A percentile compares a stretch with the other conserved stretches of the same genome.
Evolutionary conservation across 2,888 invertebrate genomes (phyloP).

Genomic region (Erebia epiphron): DNA sequence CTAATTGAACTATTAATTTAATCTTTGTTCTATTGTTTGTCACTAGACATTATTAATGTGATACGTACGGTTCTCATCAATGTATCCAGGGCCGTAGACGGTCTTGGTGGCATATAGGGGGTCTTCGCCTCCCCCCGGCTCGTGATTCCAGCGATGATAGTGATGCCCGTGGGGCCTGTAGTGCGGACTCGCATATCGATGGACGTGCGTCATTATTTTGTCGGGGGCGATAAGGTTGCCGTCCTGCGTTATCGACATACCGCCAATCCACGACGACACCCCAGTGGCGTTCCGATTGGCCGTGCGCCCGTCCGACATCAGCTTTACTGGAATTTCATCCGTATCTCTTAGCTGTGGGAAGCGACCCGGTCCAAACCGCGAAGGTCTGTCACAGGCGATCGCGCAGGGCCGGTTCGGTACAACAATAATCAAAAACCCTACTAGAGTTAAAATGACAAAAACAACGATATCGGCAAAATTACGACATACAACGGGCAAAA

Average conservation of each 20-base stretch:
- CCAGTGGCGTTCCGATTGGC: slow-evolving; percentile 71
- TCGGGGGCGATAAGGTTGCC: slow-evolving; percentile 79
- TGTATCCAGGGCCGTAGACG: slow-evolving; percentile 79
- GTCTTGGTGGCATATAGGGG: slow-evolving; percentile 82
- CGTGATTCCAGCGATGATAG: slow-evolving; percentile 79
- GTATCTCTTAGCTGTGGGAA: slow-evolving; percentile 76
- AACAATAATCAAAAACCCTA: slow-evolving; percentile 57
- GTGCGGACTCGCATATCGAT: slow-evolving; percentile 79
- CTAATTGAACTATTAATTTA: slow-evolving; percentile 10
- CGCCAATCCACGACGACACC: slow-evolving; percentile 79
- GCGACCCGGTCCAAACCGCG: slow-evolving; percentile 71
- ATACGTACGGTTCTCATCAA: slow-evolving; percentile 82
- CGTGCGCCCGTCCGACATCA: slow-evolving; percentile 78
- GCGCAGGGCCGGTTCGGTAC: slow-evolving; percentile 68
- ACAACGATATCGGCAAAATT: slow-evolving; percentile 70
- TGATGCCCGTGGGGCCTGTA: slow-evolving; percentile 78
- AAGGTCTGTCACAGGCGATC: slow-evolving; percentile 67
- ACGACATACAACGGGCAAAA: slow-evolving; percentile 75
- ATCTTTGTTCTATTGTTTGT: slow-evolving; percentile 38
- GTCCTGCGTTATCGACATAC: slow-evolving; percentile 80
- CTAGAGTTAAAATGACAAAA: slow-evolving; percentile 66
- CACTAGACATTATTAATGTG: slow-evolving; percentile 54
- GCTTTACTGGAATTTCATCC: slow-evolving; percentile 82
- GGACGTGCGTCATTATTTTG: slow-evolving; percentile 79
- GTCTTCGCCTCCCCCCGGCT: slow-evolving; percentile 79